Conservation (phyloP, 2,888 invertebrate species). For the Steinernema scapterisci region DNA sequence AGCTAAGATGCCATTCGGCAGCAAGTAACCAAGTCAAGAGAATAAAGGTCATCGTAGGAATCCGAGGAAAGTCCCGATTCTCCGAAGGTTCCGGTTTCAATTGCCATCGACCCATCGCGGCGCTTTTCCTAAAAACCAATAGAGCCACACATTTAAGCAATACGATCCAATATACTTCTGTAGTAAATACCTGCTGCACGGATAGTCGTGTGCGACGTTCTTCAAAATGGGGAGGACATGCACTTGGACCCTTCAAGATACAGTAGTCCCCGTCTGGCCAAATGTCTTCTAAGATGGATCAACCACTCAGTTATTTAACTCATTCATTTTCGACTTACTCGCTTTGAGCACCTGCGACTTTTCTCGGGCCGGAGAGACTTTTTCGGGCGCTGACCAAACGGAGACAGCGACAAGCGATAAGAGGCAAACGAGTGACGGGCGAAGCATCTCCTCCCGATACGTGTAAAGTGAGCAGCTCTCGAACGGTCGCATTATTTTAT, state of each 20-base stretch:
- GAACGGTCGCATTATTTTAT: background rate
- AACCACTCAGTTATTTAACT: background rate
- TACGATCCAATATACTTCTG: constrained; percentile 3
- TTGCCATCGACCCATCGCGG: background rate
- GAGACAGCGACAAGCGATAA: background rate
- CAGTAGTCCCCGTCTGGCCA: constrained; percentile 13
- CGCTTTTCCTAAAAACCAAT: constrained; percentile 22
- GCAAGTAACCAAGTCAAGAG: constrained; percentile 17
- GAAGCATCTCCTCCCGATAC: background rate
- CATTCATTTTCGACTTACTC: background rate
- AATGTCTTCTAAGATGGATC: background rate
- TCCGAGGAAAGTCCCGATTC: background rate
- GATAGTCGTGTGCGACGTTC: background rate
- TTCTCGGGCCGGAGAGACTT: background rate
- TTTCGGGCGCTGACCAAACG: background rate
- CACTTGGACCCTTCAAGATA: background rate
- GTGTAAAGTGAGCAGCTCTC: background rate
- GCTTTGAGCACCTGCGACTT: background rate
- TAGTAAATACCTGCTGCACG: constrained; percentile 19
- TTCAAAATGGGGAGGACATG: background rate
- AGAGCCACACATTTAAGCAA: too few species aligned
- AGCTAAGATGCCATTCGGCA: background rate
- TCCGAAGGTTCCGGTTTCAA: background rate
- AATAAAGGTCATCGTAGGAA: background rate
- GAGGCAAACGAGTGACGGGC: constrained; percentile 6